phyloP scores from a whole-genome alignment of 2,888 invertebrate species.

The Cabera pusaria region DNA sequence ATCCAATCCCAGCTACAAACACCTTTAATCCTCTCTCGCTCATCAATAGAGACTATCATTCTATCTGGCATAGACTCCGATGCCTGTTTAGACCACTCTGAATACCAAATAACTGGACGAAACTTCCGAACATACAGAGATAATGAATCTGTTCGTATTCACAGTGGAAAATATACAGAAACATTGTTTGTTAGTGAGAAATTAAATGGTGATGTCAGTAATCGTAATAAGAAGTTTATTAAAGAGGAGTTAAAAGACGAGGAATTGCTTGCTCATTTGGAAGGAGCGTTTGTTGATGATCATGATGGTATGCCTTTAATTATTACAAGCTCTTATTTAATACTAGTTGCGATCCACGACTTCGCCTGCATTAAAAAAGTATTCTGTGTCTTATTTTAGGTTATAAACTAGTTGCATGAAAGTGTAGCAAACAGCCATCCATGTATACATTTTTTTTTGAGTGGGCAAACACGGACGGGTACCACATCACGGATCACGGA shows the following conservation, averaged over 20 bases:
- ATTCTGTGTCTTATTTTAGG: too few relatives aligned
- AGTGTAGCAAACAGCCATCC: too few relatives aligned
- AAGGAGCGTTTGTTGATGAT: constrained; percentile 45
- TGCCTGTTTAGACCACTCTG: constrained; percentile 1
- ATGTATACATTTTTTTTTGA: too few relatives aligned
- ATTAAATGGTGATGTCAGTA: background rate
- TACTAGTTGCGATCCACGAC: too few relatives aligned
- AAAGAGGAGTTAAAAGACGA: constrained; percentile 59
- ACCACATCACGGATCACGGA: too few relatives aligned
- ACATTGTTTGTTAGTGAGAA: background rate
- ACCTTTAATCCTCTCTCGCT: constrained; percentile 4
- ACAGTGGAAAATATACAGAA: too few relatives aligned
- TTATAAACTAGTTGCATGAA: too few relatives aligned
- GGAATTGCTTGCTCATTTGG: constrained; percentile 36
- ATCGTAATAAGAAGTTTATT: constrained; percentile 25
- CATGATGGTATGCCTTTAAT: constrained; percentile 50
- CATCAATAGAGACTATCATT: constrained; percentile 2
- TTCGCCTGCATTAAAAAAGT: too few relatives aligned
- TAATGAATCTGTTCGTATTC: too few relatives aligned
- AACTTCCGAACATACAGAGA: background rate
- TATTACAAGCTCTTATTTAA: too few relatives aligned
- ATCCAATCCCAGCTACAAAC: constrained; percentile 15
- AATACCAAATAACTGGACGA: background rate
- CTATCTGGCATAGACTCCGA: constrained; percentile 6
- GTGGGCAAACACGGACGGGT: too few relatives aligned